Evolutionary conservation across 2,797 vertebrate species (phyloP).

Genomic region (Eulemur mongoz): DNA sequence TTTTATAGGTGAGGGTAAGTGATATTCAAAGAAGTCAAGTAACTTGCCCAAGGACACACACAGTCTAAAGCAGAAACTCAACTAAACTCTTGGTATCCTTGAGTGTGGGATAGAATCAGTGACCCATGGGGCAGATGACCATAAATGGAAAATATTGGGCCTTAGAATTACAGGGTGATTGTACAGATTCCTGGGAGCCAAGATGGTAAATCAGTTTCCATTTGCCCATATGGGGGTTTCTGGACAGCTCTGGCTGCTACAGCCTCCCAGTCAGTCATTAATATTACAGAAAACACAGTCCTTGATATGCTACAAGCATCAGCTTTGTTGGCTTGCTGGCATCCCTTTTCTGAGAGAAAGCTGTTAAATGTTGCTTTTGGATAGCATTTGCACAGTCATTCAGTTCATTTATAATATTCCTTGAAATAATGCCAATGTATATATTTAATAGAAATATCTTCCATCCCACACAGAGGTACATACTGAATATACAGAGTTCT

Average conservation of each 20-base stretch:
- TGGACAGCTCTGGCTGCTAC: not conserved
- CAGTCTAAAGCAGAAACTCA: constrained; percentile 6
- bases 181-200: not conserved
- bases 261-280: not conserved
- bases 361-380: not conserved
- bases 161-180: not conserved
- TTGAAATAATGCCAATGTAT: not conserved
- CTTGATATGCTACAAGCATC: not conserved
- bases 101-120: not conserved
- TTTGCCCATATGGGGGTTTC: not conserved
- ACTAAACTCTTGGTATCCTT: not conserved
- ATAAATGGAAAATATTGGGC: not conserved
- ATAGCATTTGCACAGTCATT: not conserved
- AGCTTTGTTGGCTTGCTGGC: not conserved
- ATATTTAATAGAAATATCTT: not conserved
- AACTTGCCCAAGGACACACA: not conserved
- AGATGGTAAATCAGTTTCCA: not conserved
- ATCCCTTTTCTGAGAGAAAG: not conserved
- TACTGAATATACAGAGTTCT: not conserved
- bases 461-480: not conserved
- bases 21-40: not conserved
- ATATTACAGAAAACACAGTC: not conserved
- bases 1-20: not conserved
- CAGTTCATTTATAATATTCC: no score
- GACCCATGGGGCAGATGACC: not conserved